These are phyloP conservation scores for Thripadectes ignobilis DNA, from an alignment of 2,797 vertebrate species.

Conservation along the genomic window DNA sequence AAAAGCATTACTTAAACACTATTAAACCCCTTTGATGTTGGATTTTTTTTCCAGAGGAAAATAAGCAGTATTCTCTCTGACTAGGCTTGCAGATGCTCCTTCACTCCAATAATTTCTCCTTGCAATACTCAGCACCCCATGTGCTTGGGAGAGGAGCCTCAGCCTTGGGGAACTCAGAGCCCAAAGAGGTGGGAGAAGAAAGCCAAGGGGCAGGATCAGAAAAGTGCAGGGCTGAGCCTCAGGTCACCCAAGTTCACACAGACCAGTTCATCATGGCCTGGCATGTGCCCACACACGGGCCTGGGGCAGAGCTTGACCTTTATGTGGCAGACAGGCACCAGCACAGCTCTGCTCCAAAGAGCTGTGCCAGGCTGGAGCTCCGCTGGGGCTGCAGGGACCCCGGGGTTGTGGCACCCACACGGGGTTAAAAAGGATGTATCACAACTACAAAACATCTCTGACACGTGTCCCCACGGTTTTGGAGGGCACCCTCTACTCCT, in stretches of 20 bases:
- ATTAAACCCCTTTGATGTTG: slow-evolving; percentile 40
- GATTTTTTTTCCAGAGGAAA: neutral
- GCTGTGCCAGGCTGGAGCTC: neutral
- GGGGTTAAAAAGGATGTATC: neutral
- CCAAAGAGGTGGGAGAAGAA: neutral
- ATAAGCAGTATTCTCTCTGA: neutral
- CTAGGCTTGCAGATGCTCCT: neutral
- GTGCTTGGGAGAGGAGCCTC: neutral
- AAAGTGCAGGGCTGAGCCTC: neutral
- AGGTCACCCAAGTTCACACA: accelerated
- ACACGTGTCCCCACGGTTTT: neutral
- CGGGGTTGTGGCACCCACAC: accelerated
- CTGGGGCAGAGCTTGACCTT: neutral
- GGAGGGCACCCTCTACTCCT: neutral
- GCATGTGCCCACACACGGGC: accelerated
- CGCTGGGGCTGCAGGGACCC: neutral
- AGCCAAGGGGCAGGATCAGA: neutral
- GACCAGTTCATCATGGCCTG: accelerated
- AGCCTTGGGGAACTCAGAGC: neutral
- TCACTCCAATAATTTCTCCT: neutral
- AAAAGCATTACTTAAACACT: slow-evolving; percentile 62
- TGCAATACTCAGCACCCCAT: neutral
- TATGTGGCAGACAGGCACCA: neutral
- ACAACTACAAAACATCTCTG: neutral
- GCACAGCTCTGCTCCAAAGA: neutral